A percentile compares a stretch with the other conserved stretches of the same genome.
Evolutionary conservation across 2,888 invertebrate genomes (phyloP).

Genomic region (Cremastobaeus sp.): DNA sequence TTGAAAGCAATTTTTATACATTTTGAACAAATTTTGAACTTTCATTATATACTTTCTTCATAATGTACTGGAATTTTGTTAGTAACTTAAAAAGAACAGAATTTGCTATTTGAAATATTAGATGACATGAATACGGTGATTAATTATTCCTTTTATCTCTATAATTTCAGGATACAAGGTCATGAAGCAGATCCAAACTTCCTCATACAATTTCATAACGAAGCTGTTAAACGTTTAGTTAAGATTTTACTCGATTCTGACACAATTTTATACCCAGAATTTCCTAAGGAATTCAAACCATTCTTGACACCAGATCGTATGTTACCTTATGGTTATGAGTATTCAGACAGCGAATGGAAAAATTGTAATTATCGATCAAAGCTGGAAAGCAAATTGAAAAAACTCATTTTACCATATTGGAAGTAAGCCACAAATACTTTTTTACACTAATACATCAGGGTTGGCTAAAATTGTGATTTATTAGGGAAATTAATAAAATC

Average conservation of each 20-base stretch:
- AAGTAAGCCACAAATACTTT: constrained; percentile 64
- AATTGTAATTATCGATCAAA: constrained; percentile 79
- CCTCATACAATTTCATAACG: constrained; percentile 84
- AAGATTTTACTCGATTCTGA: constrained; percentile 82
- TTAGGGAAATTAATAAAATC: neutral
- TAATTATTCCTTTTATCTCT: too few relatives aligned
- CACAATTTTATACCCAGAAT: constrained; percentile 81
- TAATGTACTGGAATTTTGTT: neutral
- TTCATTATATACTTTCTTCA: neutral
- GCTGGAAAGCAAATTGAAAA: constrained; percentile 80
- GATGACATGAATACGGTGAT: too few relatives aligned
- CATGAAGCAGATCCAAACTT: too few relatives aligned
- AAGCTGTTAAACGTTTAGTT: constrained; percentile 82
- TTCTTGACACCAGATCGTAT: constrained; percentile 79
- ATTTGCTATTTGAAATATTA: constrained; percentile 14
- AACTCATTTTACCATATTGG: constrained; percentile 81
- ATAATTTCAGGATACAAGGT: constrained; percentile 72
- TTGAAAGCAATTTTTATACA: too few relatives aligned
- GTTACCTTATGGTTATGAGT: constrained; percentile 83
- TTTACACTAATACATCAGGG: too few relatives aligned
- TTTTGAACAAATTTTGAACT: too few relatives aligned
- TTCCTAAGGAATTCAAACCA: constrained; percentile 83
- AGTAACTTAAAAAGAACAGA: neutral
- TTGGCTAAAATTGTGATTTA: neutral
- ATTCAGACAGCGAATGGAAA: constrained; percentile 83